Evolutionary conservation across 2,113 vertebrate species (phyloP), one percentile per base, ranked within the genome.

Genomic region (Cephalopholis sonnerati): DNA sequence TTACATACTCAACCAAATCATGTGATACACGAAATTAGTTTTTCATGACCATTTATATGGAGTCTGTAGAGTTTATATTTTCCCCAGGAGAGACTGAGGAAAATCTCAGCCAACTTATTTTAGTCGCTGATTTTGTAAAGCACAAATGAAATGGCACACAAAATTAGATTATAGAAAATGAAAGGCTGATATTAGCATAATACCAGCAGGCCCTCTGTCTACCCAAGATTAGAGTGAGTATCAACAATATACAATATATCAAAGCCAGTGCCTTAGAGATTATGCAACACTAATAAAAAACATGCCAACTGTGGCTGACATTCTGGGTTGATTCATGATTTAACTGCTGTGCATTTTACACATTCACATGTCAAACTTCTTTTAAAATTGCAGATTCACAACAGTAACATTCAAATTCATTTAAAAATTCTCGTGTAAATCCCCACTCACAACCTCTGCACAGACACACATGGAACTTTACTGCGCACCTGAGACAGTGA

Each of bases 171-270:
- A n/a, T n/a, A n/a, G 2, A 20, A 76, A 78, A 74, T 57, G 17
- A 81, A 66, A 79, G 18, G 16, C 22, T 24, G 4, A 51, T 50
- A 32, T 77, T 78, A 63, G 58, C 63, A 77, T 50, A 24, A 24
- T 39, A 70, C 25, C 1, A 7, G 39, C 44, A 48, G 54, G 29
- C 36, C 29, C 20, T 69, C 27, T 48, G 32, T 62, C 32, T 71
- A 53, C 22, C 51, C 24, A 22, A 53, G 20, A 77, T 64, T 54
- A 77, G 50, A 48, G 8, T 20, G 25, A 73, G 58, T 25, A 76
- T 63, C 11, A 67, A 58, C 29, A 55, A 73, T 46, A 46, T 18
- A 51, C 15, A 62, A 20, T 22, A 13, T 3, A 66, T 77, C 44
- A 69, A 74, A 77, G 24, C 64, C 44, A 68, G 24, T 7, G 24